Percentiles rank a stretch among this genome's conserved stretches.
These are phyloP conservation scores for Pachymerium ferrugineum DNA, from an alignment of 2,888 invertebrate genomes.

Conservation along the genomic window DNA sequence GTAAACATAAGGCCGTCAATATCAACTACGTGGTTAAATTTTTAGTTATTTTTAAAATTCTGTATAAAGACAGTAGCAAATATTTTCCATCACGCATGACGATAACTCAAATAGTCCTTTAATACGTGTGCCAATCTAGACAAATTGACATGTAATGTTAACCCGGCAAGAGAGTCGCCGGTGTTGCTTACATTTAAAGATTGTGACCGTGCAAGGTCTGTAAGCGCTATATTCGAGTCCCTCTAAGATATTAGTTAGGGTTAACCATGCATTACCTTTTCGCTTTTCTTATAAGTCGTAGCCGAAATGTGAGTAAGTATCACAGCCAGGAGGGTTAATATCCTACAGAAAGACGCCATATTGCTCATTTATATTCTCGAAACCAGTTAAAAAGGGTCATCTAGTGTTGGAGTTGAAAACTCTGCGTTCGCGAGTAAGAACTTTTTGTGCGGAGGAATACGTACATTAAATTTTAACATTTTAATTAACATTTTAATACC, in stretches of 20 bases:
- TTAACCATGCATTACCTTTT: conserved; percentile 1
- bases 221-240: neutral
- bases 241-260: neutral
- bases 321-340: neutral
- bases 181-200: no score
- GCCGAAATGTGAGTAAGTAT: neutral
- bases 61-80: no score
- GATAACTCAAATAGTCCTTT: no score
- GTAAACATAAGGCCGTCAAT: no score
- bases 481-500: no score
- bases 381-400: neutral
- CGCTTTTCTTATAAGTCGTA: conserved; percentile 33
- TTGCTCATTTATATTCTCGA: conserved; percentile 30
- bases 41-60: no score
- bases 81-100: no score
- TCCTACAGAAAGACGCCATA: conserved; percentile 27
- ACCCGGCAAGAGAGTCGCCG: no score
- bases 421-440: neutral
- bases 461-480: no score
- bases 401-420: neutral
- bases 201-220: neutral
- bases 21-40: no score
- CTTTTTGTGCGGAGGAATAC: neutral
- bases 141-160: no score
- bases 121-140: no score